Evolutionary conservation across 1,140 invertebrate genomes (phyloP).

Genomic region (Lutraria rhynchaena): DNA sequence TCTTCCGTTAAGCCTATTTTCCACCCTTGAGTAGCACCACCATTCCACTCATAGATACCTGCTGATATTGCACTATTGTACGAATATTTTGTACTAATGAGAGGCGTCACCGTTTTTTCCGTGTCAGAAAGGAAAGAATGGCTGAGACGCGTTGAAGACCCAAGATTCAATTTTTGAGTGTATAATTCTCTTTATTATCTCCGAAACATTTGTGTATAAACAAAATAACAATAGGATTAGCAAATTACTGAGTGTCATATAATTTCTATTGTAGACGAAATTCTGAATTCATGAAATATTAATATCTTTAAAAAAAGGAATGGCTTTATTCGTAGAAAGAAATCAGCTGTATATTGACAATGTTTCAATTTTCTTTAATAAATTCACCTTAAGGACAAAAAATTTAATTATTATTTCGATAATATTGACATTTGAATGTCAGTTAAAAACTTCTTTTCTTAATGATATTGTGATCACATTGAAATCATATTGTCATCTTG

Average conservation of each 20-base stretch:
- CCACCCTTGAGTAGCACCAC: too few species aligned
- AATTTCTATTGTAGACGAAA: not conserved
- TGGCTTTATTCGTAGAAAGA: not conserved
- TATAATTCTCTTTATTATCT: conserved; percentile 11
- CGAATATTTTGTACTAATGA: too few species aligned
- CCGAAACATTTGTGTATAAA: conserved; percentile 12
- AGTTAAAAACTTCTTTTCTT: conserved; percentile 1
- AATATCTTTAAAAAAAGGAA: not conserved
- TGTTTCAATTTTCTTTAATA: conserved; percentile 17
- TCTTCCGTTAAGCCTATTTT: too few species aligned
- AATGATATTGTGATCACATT: not conserved
- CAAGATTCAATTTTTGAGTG: not conserved
- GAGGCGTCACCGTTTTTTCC: too few species aligned
- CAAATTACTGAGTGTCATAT: not conserved
- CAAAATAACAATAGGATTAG: conserved; percentile 26
- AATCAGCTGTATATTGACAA: conserved; percentile 4
- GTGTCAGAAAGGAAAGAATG: too few species aligned
- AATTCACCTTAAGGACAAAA: not conserved
- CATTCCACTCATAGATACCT: too few species aligned
- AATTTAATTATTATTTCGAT: not conserved
- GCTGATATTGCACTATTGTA: too few species aligned
- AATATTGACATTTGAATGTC: not conserved
- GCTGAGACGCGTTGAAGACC: not conserved
- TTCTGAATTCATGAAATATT: conserved; percentile 21
- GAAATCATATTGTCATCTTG: not conserved